Evolutionary conservation across 1,140 invertebrate species (phyloP).

Genomic region (Portunus trituberculatus): DNA sequence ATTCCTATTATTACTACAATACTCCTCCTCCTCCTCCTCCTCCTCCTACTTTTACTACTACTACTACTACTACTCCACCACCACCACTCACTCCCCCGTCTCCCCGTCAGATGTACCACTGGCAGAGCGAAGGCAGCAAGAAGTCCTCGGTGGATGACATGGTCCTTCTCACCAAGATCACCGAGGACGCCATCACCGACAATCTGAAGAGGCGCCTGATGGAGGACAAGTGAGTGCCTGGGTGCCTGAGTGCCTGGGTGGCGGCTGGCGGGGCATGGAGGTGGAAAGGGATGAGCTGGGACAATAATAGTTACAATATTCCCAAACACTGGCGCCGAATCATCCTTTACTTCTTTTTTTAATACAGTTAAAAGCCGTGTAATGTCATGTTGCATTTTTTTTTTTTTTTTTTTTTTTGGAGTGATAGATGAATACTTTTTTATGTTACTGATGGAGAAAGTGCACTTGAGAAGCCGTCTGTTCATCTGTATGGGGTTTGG

Average conservation of each 20-base stretch:
- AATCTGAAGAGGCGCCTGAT: slow-evolving; percentile 88
- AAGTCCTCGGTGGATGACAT: slow-evolving; percentile 90
- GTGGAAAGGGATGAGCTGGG: not conserved
- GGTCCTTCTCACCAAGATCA: slow-evolving; percentile 88
- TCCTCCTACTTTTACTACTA: not conserved
- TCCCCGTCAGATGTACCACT: slow-evolving; percentile 86
- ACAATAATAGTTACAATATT: too few species aligned
- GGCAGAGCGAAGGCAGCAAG: slow-evolving; percentile 86
- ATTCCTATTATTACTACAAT: too few species aligned
- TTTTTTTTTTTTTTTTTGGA: too few species aligned
- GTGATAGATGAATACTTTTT: too few species aligned
- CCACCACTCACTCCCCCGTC: not conserved
- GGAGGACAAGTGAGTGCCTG: slow-evolving; percentile 82
- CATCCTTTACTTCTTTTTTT: too few species aligned
- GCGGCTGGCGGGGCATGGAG: not conserved
- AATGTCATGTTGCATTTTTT: too few species aligned
- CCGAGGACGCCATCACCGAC: slow-evolving; percentile 87
- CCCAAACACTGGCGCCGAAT: too few species aligned
- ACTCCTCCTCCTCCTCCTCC: not conserved
- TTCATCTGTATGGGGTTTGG: too few species aligned
- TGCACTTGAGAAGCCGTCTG: too few species aligned
- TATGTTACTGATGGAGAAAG: too few species aligned
- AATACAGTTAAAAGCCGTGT: too few species aligned
- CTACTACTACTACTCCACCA: not conserved
- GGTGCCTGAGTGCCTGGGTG: not conserved